Evolutionary conservation across 2,113 vertebrate genomes (phyloP).

Genomic region (Larimichthys crocea): DNA sequence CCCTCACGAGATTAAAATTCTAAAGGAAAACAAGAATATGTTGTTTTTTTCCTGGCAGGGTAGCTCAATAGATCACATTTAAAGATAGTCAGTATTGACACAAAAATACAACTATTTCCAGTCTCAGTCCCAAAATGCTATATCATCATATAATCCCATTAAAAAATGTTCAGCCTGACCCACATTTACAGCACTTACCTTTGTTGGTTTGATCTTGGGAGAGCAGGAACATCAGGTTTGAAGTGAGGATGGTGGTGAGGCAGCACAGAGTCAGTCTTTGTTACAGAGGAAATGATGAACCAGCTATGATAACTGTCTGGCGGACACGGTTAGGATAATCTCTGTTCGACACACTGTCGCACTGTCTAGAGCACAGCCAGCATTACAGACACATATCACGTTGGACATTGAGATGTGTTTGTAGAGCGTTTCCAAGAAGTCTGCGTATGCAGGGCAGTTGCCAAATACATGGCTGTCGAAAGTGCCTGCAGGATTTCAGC

Average conservation of each 20-base stretch:
- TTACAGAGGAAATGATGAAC: conserved; percentile 58
- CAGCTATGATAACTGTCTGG: conserved; percentile 59
- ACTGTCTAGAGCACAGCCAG: conserved; percentile 45
- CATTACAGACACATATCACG: conserved; percentile 45
- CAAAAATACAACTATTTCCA: not conserved
- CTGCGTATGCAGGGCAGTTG: conserved; percentile 9
- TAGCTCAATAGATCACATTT: not conserved
- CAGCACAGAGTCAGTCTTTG: conserved; percentile 27
- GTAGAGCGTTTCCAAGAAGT: conserved; percentile 30
- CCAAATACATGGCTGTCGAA: conserved; percentile 29
- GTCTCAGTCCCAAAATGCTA: not conserved
- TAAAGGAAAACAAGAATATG: not conserved
- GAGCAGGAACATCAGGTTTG: conserved; percentile 19
- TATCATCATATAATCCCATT: not conserved
- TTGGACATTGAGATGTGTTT: conserved; percentile 48
- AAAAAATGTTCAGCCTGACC: not conserved
- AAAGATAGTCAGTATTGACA: not conserved
- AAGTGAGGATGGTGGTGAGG: conserved; percentile 7
- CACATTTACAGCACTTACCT: not conserved
- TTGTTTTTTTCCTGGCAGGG: not conserved
- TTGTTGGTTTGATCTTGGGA: not conserved
- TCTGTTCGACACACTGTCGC: conserved; percentile 50
- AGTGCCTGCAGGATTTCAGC: conserved; percentile 6
- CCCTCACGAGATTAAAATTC: not conserved
- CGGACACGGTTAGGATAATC: conserved; percentile 56